phyloP scores from a whole-genome alignment of 2,113 vertebrate species.

The Etheostoma cragini region DNA sequence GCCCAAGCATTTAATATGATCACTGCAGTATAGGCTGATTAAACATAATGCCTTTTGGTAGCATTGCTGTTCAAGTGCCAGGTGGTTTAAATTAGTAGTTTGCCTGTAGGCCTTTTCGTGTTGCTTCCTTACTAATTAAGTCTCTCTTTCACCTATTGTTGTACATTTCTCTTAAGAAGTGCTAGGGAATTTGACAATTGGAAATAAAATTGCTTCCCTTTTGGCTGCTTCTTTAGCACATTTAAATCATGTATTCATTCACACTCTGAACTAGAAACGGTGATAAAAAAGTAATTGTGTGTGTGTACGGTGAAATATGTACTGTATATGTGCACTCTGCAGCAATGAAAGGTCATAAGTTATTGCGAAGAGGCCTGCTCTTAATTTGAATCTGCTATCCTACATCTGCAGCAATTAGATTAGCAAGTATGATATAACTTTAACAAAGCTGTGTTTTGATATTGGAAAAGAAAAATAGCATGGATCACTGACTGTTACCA shows the following conservation, averaged over 20 bases:
- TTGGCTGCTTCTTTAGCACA: background rate
- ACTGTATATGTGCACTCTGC: background rate
- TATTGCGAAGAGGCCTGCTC: background rate
- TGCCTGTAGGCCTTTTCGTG: background rate
- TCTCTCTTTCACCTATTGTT: background rate
- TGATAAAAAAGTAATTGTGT: background rate
- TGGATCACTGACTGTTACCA: background rate
- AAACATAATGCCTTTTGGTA: background rate
- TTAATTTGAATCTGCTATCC: background rate
- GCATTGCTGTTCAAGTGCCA: background rate
- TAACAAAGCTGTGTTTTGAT: background rate
- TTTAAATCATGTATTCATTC: background rate
- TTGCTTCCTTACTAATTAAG: background rate
- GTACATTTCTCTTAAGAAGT: background rate
- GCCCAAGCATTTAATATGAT: background rate
- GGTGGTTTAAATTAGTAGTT: background rate
- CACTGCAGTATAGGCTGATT: background rate
- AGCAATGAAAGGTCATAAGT: background rate
- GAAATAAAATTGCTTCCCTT: background rate
- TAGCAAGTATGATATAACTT: slow-evolving; percentile 3
- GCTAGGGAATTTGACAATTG: too few relatives aligned
- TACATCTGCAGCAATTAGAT: background rate
- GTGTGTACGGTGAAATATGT: too few relatives aligned
- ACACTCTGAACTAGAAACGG: too few relatives aligned
- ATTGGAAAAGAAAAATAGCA: background rate